A percentile compares a stretch with the other conserved stretches of the same genome.
Evolutionary conservation across 2,797 vertebrate species (phyloP).

Genomic region (Melanotaenia trifasciata): DNA sequence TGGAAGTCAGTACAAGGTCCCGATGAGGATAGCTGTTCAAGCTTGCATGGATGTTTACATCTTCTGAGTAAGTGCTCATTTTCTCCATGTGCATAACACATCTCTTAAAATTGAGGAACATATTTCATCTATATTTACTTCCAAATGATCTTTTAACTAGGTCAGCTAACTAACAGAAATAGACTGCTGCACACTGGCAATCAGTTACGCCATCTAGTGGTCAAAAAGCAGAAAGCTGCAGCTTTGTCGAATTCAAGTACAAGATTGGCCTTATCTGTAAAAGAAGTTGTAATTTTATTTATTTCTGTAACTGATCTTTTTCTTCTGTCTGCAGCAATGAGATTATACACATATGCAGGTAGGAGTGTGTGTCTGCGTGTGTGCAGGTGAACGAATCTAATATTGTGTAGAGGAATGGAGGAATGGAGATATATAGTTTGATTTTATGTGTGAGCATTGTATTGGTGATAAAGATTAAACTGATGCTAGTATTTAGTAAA

Average conservation of each 20-base stretch:
- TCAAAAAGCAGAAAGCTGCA: conserved; percentile 24
- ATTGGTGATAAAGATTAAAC: neutral
- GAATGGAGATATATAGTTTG: neutral
- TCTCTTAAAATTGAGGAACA: conserved; percentile 59
- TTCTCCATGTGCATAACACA: conserved; percentile 44
- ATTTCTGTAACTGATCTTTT: neutral
- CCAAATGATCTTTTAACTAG: conserved; percentile 77
- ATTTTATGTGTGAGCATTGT: neutral
- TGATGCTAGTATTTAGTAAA: neutral
- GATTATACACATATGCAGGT: neutral
- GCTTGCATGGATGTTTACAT: conserved; percentile 26
- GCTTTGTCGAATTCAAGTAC: neutral
- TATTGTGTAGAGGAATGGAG: neutral
- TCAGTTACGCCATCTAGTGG: conserved; percentile 72
- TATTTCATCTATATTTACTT: conserved; percentile 76
- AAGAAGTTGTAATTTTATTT: neutral
- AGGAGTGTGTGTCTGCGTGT: neutral
- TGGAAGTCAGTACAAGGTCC: neutral
- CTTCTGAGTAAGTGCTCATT: conserved; percentile 23
- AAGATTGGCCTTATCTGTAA: conserved; percentile 5
- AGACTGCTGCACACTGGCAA: conserved; percentile 38
- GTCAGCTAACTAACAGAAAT: conserved; percentile 73
- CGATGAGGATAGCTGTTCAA: neutral
- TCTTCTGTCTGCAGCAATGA: neutral
- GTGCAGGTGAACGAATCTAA: neutral